These are phyloP conservation scores for Pristionchus fissidentatus DNA, from an alignment of 2,888 invertebrate genomes.

Conservation along the genomic window DNA sequence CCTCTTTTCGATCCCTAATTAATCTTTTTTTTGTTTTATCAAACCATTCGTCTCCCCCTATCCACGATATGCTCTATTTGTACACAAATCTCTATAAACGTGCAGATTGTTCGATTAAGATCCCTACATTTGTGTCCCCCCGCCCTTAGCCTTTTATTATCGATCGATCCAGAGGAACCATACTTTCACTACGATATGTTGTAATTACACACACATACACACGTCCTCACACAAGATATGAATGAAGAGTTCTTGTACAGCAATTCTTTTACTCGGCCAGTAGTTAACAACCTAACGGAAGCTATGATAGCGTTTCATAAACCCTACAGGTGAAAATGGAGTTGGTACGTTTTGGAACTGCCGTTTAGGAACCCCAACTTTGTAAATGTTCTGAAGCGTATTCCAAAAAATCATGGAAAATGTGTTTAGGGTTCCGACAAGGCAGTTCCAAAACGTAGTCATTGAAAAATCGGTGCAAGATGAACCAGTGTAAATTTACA, in stretches of 20 bases:
- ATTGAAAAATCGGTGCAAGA: background rate
- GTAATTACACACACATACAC: constrained; percentile 35
- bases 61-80: background rate
- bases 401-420: background rate
- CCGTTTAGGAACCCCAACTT: too few relatives aligned
- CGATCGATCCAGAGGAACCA: background rate
- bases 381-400: background rate
- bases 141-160: background rate
- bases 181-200: constrained; percentile 20
- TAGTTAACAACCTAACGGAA: too few relatives aligned
- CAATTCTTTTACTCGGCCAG: too few relatives aligned
- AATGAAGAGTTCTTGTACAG: constrained; percentile 46
- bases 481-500: background rate
- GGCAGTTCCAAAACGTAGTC: background rate
- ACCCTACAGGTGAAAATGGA: background rate
- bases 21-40: constrained; percentile 6
- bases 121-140: too few relatives aligned
- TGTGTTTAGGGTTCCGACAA: too few relatives aligned
- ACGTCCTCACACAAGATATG: constrained; percentile 18
- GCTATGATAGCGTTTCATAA: too few relatives aligned
- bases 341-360: too few relatives aligned
- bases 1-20: background rate
- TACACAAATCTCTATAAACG: background rate
- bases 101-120: background rate
- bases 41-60: background rate